These are phyloP conservation scores for Phorcus lineatus DNA, from an alignment of 2,888 invertebrate species.

Conservation along the genomic window DNA sequence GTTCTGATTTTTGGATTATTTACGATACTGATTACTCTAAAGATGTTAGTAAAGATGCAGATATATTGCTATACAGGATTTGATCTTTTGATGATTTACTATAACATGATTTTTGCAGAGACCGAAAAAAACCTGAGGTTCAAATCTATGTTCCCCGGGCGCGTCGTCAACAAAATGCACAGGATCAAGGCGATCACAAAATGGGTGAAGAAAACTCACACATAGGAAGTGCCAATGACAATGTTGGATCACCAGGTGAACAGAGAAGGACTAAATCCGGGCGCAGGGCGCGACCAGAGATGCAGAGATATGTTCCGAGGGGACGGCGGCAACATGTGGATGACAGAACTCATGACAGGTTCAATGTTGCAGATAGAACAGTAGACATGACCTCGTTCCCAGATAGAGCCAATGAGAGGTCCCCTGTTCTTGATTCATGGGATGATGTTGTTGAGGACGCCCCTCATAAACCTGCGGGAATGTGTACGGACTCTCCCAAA, in stretches of 20 bases:
- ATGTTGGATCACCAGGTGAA: conserved; percentile 12
- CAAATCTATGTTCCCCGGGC: conserved; percentile 41
- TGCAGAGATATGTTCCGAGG: conserved; percentile 87
- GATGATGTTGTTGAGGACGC: not conserved
- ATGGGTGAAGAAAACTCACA: not conserved
- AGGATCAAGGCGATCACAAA: not conserved
- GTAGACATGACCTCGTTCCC: not conserved
- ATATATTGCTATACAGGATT: too few relatives aligned
- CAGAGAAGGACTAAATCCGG: conserved; percentile 29
- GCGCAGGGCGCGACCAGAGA: conserved; percentile 81
- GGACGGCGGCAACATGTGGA: conserved; percentile 75
- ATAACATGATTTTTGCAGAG: not conserved
- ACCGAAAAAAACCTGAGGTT: conserved; percentile 28
- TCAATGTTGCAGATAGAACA: too few relatives aligned
- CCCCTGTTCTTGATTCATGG: not conserved
- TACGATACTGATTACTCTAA: too few relatives aligned
- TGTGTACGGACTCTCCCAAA: not conserved
- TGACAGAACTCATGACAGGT: conserved; percentile 14
- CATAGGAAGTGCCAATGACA: not conserved
- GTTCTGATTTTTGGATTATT: too few relatives aligned
- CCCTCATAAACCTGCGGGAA: too few relatives aligned
- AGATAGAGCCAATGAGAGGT: conserved; percentile 26
- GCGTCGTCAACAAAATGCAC: conserved; percentile 29
- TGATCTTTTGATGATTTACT: too few relatives aligned
- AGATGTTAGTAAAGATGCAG: too few relatives aligned